Evolutionary conservation across 1,140 invertebrate genomes (phyloP).

Genomic region (Batillaria attramentaria): DNA sequence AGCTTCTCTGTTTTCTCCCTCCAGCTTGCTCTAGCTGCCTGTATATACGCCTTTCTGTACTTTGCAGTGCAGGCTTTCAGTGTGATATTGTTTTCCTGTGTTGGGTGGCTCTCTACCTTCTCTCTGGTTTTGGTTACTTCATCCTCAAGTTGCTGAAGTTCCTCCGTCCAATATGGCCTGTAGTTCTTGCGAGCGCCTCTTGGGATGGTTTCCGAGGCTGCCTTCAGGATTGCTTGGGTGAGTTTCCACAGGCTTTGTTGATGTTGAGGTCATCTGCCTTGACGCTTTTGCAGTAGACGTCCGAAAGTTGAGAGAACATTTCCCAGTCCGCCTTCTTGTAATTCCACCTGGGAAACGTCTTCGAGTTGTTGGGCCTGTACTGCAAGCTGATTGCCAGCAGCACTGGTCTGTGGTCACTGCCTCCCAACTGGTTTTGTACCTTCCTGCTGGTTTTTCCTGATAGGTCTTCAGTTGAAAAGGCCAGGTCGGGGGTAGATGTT

Average conservation of each 20-base stretch:
- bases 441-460: conserved; percentile 6
- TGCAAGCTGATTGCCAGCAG: background rate
- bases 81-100: no score
- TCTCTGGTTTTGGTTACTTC: conserved; percentile 29
- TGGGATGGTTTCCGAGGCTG: conserved; percentile 30
- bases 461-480: conserved; percentile 37
- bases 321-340: no score
- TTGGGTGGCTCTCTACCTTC: no score
- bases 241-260: conserved; percentile 14
- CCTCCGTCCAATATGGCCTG: conserved; percentile 37
- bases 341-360: conserved; percentile 9
- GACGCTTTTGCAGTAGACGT: background rate
- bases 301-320: background rate
- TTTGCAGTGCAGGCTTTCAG: conserved; percentile 19
- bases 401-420: conserved; percentile 31
- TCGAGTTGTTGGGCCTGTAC: no score
- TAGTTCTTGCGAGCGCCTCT: conserved; percentile 28
- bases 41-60: conserved; percentile 23
- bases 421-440: conserved; percentile 22
- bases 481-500: conserved; percentile 37
- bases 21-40: conserved; percentile 21
- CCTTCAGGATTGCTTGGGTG: conserved; percentile 26
- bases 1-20: conserved; percentile 10
- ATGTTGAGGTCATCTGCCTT: conserved; percentile 13
- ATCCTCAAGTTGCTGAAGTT: conserved; percentile 27